Evolutionary conservation across 2,113 vertebrate species (phyloP), one percentile per base, ranked within the genome.

Genomic region (Numida meleagris): DNA sequence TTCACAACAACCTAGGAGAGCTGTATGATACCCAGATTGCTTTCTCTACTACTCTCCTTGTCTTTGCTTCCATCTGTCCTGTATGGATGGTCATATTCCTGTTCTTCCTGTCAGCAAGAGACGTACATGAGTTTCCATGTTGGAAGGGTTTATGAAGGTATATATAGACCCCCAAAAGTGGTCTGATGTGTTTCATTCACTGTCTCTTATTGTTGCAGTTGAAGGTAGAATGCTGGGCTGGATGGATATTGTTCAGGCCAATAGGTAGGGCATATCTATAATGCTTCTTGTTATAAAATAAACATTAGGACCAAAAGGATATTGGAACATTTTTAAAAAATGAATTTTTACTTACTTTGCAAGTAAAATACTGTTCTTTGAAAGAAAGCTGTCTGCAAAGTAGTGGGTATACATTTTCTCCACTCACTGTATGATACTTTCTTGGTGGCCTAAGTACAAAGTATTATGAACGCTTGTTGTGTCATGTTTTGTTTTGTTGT

Each of bases 41-140:
- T 45, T 72, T 80, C 63, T 67, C 14, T 72, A 25, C 42, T 18
- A 25, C 36, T 75, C 14, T 62, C 4, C 16, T 80, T 1, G 2
- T 50, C 46, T n/a, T 71, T 24, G 2, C 66, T 80, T 72, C 74
- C 15, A 50, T 50, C 70, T 21, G 13, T 68, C 40, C 80, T 73
- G 65, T 42, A 42, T 38, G 72, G n/a, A 16, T n/a, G 42, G 23
- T 67, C 11, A 0, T 46, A 20, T 57, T 80, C 46, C 24, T n/a
- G 16, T 34, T 72, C 31, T 70, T 68, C 43, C 57, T 68, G n/a
- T 55, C 29, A 62, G 57, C 38, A n/a, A 50, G 46, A 34, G 5
- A 14, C 40, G 65, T 33, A 46, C 6, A 9, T 34, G 31, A 0
- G 1, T 72, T 88, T 73, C 74, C 0, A 0, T 53, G 8, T 51